Percentiles rank a stretch among this genome's conserved stretches.
Evolutionary conservation across 2,888 invertebrate genomes (phyloP).

Genomic region (Polymixis lichenea): DNA sequence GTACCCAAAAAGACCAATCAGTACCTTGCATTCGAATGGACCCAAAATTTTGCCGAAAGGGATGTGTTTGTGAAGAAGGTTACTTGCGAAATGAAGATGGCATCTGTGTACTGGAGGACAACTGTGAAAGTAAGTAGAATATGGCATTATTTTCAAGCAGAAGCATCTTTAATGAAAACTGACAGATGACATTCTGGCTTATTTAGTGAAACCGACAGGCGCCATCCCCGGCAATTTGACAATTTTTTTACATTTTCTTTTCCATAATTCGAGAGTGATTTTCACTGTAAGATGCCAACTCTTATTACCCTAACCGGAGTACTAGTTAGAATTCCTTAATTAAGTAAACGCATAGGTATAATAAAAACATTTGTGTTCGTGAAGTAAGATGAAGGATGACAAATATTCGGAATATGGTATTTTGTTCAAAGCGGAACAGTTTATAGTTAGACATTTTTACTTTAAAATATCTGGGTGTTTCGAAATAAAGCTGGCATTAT

Average conservation of each 20-base stretch:
- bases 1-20: constrained; percentile 55
- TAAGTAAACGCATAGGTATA: too few species aligned
- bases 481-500: constrained; percentile 35
- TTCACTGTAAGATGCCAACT: too few species aligned
- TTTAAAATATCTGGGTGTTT: too few species aligned
- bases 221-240: too few species aligned
- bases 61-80: constrained; percentile 51
- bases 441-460: not conserved
- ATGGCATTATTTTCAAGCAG: not conserved
- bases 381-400: not conserved
- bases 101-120: constrained; percentile 41
- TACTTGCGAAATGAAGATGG: constrained; percentile 46
- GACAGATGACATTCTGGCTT: too few species aligned
- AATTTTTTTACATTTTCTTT: too few species aligned
- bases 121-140: constrained; percentile 48
- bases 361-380: not conserved
- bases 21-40: constrained; percentile 51
- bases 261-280: too few species aligned
- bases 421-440: not conserved
- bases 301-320: not conserved
- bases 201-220: too few species aligned
- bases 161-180: too few species aligned
- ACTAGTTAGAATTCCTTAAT: too few species aligned
- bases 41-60: constrained; percentile 32
- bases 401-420: not conserved